Percentiles rank a stretch among this genome's conserved stretches.
These are phyloP conservation scores for Octodon degus DNA, from an alignment of 2,113 vertebrate species.

Conservation along the genomic window DNA sequence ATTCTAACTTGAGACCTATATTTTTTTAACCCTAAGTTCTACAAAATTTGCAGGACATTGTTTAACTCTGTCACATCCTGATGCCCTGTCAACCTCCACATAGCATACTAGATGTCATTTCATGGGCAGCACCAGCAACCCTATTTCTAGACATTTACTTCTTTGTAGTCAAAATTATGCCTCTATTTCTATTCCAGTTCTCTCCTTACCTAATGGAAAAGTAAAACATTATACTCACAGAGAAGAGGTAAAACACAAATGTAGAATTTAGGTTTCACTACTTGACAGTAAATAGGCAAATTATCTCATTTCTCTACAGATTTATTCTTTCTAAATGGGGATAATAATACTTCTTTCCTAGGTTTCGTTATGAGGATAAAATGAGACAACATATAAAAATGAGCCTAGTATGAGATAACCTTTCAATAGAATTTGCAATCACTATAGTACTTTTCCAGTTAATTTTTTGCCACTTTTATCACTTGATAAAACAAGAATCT, in stretches of 20 bases:
- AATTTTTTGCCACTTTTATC: not conserved
- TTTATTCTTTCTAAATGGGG: slow-evolving; percentile 19
- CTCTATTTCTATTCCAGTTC: slow-evolving; percentile 10
- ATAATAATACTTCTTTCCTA: not conserved
- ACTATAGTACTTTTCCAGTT: not conserved
- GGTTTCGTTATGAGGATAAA: not conserved
- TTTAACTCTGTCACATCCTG: not conserved
- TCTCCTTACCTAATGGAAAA: not conserved
- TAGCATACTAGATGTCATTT: not conserved
- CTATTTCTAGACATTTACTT: not conserved
- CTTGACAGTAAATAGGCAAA: not conserved
- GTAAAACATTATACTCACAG: not conserved
- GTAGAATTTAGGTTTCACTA: not conserved
- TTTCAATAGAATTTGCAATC: not conserved
- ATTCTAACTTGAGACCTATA: not conserved
- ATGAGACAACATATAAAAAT: slow-evolving; percentile 12
- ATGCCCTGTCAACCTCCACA: not conserved
- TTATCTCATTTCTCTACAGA: not conserved
- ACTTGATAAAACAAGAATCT: not conserved
- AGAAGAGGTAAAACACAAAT: not conserved
- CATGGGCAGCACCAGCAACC: not conserved
- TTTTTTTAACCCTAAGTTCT: slow-evolving; percentile 44
- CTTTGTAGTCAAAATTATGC: not conserved
- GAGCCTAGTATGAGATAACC: not conserved
- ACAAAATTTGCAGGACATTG: not conserved